Percentiles rank a stretch among this genome's conserved stretches.
phyloP scores from a whole-genome alignment of 30 jellyfish, hydroid and myxozoan species.

The Catostylus mosaicus region DNA sequence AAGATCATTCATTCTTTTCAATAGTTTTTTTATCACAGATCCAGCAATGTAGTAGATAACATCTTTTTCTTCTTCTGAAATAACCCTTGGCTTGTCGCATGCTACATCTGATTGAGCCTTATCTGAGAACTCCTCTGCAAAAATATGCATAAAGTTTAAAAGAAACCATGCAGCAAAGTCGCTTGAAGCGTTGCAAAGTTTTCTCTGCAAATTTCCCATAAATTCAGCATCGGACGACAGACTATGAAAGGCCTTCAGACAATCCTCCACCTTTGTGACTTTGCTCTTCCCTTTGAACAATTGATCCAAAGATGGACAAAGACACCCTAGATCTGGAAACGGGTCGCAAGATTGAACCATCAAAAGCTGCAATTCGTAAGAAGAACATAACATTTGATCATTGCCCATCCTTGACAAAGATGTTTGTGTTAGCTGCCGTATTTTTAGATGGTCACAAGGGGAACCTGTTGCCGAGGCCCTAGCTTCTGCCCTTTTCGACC shows the following conservation, averaged over 20 bases:
- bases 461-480: no score
- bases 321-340: no score
- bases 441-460: no score
- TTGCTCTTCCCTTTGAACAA: no score
- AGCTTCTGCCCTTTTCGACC: no score
- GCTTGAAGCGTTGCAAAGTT: constrained; percentile 18
- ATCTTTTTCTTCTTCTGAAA: constrained; percentile 41
- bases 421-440: no score
- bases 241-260: constrained; percentile 16
- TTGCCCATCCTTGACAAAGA: no score
- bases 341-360: no score
- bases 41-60: constrained; percentile 36
- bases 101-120: background rate
- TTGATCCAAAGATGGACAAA: no score
- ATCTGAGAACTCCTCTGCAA: constrained; percentile 32
- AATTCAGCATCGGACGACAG: background rate
- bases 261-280: no score
- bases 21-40: constrained; percentile 9
- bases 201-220: background rate
- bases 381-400: no score
- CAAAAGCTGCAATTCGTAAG: no score
- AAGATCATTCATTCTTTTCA: constrained; percentile 7
- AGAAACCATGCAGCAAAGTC: constrained; percentile 41
- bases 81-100: background rate
- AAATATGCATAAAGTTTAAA: constrained; percentile 17